Evolutionary conservation across 2,113 vertebrate genomes (phyloP), one percentile per base, ranked within the genome.

Genomic region (Petrocephalus zakoni): DNA sequence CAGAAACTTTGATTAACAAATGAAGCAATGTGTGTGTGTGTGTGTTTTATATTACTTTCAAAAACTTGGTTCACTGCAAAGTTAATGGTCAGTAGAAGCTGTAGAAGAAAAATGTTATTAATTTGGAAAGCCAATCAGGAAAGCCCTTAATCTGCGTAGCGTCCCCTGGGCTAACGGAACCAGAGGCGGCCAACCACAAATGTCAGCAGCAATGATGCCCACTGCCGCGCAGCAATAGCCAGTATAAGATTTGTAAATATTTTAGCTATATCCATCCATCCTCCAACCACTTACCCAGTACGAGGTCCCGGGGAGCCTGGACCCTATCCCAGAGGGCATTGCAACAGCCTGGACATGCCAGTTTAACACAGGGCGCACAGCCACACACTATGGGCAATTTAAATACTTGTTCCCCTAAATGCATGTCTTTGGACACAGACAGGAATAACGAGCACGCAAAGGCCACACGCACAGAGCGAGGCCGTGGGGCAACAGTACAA

Each of bases 1-100:
- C 81, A 83, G 81, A 83, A 83, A 83, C 81, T 37, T 78, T 75
- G 68, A 75, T 75, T 78, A 78, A 37, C 72, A 78, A 42, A 78
- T 25, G 72, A 78, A 42, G 29, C 34, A 42, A 15, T 42, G 29
- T 75, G 10, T 64, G 61, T 64, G 61, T 29, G 61, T 25, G 58
- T n/a, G 58, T 72, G 1, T 68, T 78, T 78, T 19, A 42, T 17
- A 19, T 34, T 21, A 37, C 72, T 78, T 19, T 13, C 72, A 78
- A 29, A 78, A 19, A 17, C 72, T 37, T 42, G 72, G 72, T 78
- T 78, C 72, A 42, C 34, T 78, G 72, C 72, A 68, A 68, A 68
- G 25, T 68, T 68, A 29, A 68, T 0, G 15, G 29, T 78, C 37
- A 42, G 72, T 17, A 37, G 72, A 19, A 1, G 34, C 72, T 78